Percentiles rank a stretch among this genome's conserved stretches.
phyloP scores from a whole-genome alignment of 2,888 invertebrate genomes.

The Lymantria dispar region DNA sequence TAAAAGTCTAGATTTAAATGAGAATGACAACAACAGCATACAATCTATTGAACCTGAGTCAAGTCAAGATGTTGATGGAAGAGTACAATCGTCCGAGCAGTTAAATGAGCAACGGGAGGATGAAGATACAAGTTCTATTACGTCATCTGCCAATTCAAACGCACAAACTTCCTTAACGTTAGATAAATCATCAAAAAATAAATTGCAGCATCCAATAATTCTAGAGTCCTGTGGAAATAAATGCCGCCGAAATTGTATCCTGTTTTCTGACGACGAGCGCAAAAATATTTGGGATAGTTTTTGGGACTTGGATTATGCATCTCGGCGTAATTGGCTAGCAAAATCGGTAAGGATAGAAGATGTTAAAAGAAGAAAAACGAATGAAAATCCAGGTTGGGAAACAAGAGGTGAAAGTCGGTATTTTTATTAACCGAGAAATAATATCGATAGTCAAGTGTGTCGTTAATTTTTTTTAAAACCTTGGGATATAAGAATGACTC shows the following conservation, averaged over 20 bases:
- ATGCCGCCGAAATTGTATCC: not conserved
- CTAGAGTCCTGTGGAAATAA: not conserved
- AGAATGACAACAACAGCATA: too few species aligned
- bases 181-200: too few species aligned
- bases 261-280: constrained; percentile 3
- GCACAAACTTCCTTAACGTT: too few species aligned
- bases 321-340: constrained; percentile 3
- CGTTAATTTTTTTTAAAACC: constrained; percentile 2
- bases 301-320: constrained; percentile 6
- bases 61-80: too few species aligned
- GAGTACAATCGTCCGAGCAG: too few species aligned
- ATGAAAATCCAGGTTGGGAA: not conserved
- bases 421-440: not conserved
- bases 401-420: constrained; percentile 1
- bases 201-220: too few species aligned
- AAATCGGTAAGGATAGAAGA: not conserved
- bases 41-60: too few species aligned
- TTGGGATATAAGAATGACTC: constrained; percentile 4
- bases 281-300: constrained; percentile 5
- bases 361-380: not conserved
- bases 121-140: too few species aligned
- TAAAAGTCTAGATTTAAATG: too few species aligned
- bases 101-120: too few species aligned
- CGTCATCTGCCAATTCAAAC: too few species aligned
- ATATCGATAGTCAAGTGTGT: constrained; percentile 2